phyloP scores from a whole-genome alignment of 2,797 vertebrate species.

The Odontamblyopus lacepedii region DNA sequence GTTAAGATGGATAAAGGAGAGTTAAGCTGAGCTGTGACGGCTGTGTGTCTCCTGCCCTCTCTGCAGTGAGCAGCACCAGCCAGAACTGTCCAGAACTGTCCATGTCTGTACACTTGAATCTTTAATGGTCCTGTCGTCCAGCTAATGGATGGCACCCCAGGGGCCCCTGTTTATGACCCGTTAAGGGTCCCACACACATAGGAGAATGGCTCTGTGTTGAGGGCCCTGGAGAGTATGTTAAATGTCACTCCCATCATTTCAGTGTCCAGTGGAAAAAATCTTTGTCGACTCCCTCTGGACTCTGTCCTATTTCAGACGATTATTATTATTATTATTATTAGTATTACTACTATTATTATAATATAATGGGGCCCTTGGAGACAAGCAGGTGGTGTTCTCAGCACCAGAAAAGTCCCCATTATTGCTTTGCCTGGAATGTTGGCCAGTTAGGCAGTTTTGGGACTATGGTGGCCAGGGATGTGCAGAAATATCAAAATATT shows the following conservation, averaged over 20 bases:
- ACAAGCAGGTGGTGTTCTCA: too few species aligned
- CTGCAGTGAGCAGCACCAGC: conserved; percentile 64
- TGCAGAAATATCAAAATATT: too few species aligned
- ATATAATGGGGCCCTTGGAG: too few species aligned
- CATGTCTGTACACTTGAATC: conserved; percentile 55
- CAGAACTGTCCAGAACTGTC: conserved; percentile 44
- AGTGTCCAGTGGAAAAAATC: conserved; percentile 37
- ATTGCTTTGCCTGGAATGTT: too few species aligned
- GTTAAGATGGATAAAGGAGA: too few species aligned
- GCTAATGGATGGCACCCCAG: conserved; percentile 54
- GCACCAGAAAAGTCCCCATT: too few species aligned
- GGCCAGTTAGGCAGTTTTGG: too few species aligned
- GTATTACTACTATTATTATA: too few species aligned
- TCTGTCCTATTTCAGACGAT: neutral
- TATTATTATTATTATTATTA: too few species aligned
- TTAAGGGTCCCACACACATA: conserved; percentile 53
- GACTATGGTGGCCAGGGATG: too few species aligned
- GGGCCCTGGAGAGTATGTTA: conserved; percentile 27
- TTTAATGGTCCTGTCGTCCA: conserved; percentile 38
- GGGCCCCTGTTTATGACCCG: conserved; percentile 60
- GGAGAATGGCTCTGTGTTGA: conserved; percentile 58
- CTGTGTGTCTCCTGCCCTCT: conserved; percentile 26
- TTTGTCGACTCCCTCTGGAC: neutral
- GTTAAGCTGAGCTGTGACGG: neutral
- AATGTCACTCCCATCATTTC: conserved; percentile 65